These are phyloP conservation scores for Calidris pugnax DNA, from an alignment of 2,113 vertebrate species.

Conservation along the genomic window DNA sequence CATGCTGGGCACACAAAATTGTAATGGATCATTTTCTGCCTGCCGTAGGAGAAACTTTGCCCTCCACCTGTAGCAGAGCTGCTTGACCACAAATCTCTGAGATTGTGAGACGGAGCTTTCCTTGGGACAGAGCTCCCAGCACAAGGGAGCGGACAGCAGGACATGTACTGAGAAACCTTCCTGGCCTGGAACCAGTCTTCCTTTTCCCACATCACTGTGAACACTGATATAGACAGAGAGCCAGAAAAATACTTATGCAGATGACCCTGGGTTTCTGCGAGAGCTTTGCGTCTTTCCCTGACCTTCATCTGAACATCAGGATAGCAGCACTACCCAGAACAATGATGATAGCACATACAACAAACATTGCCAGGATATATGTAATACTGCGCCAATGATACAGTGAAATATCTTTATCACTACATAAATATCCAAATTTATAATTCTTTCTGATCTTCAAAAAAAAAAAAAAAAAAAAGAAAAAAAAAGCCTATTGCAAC, in stretches of 20 bases:
- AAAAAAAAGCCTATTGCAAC: background rate
- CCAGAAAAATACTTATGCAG: background rate
- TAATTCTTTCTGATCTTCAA: background rate
- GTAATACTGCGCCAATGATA: background rate
- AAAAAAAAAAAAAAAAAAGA: background rate
- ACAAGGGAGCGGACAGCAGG: background rate
- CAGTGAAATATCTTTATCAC: background rate
- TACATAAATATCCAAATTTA: background rate
- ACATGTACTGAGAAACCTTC: accelerated
- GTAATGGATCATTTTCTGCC: background rate
- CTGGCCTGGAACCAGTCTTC: background rate
- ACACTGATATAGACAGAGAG: background rate
- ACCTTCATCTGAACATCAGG: background rate
- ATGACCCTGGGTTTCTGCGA: background rate
- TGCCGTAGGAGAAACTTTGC: background rate
- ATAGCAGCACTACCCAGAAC: background rate
- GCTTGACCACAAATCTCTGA: background rate
- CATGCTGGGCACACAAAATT: background rate
- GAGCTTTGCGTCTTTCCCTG: background rate
- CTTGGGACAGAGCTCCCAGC: background rate
- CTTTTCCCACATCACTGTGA: background rate
- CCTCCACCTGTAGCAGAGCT: background rate
- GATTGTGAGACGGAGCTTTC: background rate
- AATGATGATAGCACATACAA: background rate
- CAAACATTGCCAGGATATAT: background rate